Evolutionary conservation across 2,888 invertebrate species (phyloP).

Genomic region (Schizotus pectinicornis): DNA sequence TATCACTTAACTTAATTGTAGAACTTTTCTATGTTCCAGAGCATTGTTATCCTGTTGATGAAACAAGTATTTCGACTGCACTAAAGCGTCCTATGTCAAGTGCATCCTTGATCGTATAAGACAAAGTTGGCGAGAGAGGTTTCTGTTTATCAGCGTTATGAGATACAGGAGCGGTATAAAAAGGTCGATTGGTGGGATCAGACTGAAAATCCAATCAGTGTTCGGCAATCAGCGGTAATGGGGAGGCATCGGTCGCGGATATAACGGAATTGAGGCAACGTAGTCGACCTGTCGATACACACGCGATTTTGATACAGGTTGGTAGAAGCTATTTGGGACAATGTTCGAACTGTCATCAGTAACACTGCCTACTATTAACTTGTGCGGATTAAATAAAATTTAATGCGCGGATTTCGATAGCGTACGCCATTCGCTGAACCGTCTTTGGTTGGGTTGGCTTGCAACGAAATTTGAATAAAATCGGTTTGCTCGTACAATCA

Average conservation of each 20-base stretch:
- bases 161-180: conserved; percentile 42
- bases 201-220: conserved; percentile 56
- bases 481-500: no score
- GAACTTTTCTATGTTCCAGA: no score
- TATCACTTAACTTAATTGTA: no score
- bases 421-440: no score
- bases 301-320: conserved; percentile 5
- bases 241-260: conserved; percentile 50
- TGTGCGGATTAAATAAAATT: no score
- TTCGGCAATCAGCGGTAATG: conserved; percentile 56
- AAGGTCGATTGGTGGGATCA: conserved; percentile 52
- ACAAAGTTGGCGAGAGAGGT: conserved; percentile 30
- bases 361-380: background rate
- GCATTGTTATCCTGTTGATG: no score
- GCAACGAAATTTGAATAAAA: no score
- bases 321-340: background rate
- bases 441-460: no score
- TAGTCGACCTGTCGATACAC: conserved; percentile 12
- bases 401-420: no score
- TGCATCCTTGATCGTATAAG: conserved; percentile 30
- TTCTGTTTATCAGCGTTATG: conserved; percentile 46
- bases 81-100: conserved; percentile 15
- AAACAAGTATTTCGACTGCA: conserved; percentile 5
- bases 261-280: conserved; percentile 29
- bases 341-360: background rate